Base-by-base conservation (phyloP, 1,140 invertebrate genomes). In the Dendroctonus valens region DNA sequence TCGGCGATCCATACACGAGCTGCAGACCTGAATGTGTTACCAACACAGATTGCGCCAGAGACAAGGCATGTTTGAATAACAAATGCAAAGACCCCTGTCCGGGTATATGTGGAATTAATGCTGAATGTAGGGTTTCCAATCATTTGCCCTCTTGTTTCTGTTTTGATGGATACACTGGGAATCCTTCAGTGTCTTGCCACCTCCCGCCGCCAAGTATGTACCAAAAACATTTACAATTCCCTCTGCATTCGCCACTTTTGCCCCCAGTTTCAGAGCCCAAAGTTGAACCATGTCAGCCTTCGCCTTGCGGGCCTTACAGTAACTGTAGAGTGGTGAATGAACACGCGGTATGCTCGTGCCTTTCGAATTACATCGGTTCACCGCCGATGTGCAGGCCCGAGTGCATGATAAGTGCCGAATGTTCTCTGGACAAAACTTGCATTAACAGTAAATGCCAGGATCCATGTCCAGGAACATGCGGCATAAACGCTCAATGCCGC, bases 51-150 rank as follows among this genome's bases (percentile, higher is more conserved):
- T 91, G 90, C 78, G 79, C 86, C 5, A 77, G 77, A 50, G 83
- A 85, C 72, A 84, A 84, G 77, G 84, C 87, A n/a, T 90, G 88
- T 69, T 82, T 87, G 38, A 84, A 83, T 69, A 84, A 86, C 61
- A 87, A 87, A 79, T 89, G 88, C 76, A 82, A 82, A 71, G 84
- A 90, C 78, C 87, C 88, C 50, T 90, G 88, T 74, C 79, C 83
- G 37, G 89, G 89, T 26, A 84, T 83, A 54, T 91, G 91, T 78
- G 91, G 91, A 38, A 76, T 87, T 40, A 89, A 89, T 71, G 87
- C 91, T n/a, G 83, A 87, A 71, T 94, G 91, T 77, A 83, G 85
- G 72, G 89, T 92, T 2, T 82, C 87, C 40, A 91, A 90, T 76
- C 91, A 93, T 78, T 86, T 87, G 53, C 88, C 90, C 44, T 85